Evolutionary conservation across 1,140 invertebrate genomes (phyloP), one percentile per base, ranked within the genome.

Genomic region (Sycophaga agraensis): DNA sequence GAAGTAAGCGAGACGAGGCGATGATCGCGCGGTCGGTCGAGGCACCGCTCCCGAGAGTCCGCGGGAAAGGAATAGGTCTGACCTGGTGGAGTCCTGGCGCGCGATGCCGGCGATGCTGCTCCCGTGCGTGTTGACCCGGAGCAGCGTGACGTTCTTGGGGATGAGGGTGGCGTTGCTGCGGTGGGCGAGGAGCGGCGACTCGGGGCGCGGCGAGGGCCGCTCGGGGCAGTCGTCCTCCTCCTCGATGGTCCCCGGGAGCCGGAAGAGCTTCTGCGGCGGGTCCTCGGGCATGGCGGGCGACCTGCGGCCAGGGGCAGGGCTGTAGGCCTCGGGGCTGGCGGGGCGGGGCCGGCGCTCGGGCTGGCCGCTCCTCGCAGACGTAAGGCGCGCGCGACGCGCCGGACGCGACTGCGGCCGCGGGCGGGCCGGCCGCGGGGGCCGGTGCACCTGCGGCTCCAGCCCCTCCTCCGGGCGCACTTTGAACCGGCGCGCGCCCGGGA

Each of bases 201-300:
- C 77, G 4, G 65, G 64, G 12, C 66, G 64, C 0, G 17, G 34
- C 2, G 26, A 31, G 17, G 26, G 22, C 4, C 3, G 50, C 40
- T 56, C 17, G 57, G 66, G 7, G 66, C 39, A 8, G 58, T 72
- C 70, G 48, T 80, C 77, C 51, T 78, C 76, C 39, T 80, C 78
- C 59, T 79, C 77, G 53, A 77, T 78, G 12, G 73, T 76, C 2
- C 77, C 77, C 7, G 78, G 78, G 21, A 77, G 67, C 26, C 70
- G 74, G 46, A 81, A 81, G 5, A 80, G 64, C 59, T 79, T 78
- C 46, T 74, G 72, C 12, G 67, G 69, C 58, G 73, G 73, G 51
- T 73, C 73, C 1, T 60, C 48, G 8, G 39, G 31, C 57, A 49
- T 56, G 16, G 46, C 24, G 42, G 16, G 51, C 14, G 16, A 14